Percentiles rank a stretch among this genome's conserved stretches.
phyloP scores from a whole-genome alignment of 2,797 vertebrate genomes.

The Anas flavirostris region DNA sequence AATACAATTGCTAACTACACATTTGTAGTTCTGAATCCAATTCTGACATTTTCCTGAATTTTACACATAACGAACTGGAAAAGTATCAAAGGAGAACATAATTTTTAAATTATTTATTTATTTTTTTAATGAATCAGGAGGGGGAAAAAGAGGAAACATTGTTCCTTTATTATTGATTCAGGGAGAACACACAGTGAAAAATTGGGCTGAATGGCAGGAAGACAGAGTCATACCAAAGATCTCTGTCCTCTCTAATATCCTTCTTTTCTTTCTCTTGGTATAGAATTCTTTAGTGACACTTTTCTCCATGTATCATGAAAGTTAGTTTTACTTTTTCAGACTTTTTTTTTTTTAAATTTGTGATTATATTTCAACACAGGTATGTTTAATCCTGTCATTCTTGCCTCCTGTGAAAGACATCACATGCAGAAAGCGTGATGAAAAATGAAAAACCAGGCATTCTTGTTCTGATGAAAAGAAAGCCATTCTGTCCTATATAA shows the following conservation, averaged over 20 bases:
- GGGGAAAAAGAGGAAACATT: background rate
- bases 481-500: background rate
- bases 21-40: background rate
- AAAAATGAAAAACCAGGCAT: conserved; percentile 20
- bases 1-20: background rate
- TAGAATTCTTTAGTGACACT: background rate
- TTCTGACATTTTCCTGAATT: background rate
- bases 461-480: no score
- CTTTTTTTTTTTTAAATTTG: background rate
- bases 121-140: background rate
- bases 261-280: background rate
- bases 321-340: background rate
- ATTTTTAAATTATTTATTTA: background rate
- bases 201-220: background rate
- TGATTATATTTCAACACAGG: background rate
- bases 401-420: background rate
- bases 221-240: background rate
- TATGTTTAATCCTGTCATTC: background rate
- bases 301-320: background rate
- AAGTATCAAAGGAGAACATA: background rate
- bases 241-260: background rate
- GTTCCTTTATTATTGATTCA: background rate
- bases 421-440: background rate
- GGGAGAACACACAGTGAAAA: background rate
- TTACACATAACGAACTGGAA: background rate